A percentile compares a stretch with the other conserved stretches of the same genome.
Conservation (phyloP, 2,888 invertebrate species). For the Apamea epomidion region DNA sequence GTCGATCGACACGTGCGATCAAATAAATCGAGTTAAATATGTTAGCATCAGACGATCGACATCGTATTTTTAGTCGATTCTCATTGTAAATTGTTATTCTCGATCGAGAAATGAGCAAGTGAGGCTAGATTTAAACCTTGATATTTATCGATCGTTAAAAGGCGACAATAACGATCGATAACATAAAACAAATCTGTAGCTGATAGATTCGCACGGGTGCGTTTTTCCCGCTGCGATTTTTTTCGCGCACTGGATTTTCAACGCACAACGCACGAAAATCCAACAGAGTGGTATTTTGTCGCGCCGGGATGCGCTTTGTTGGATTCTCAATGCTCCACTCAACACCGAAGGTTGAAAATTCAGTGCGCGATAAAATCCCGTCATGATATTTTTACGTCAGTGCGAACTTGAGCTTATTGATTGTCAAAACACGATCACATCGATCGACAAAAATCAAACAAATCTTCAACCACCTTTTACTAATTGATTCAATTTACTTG, state of each 20-base stretch:
- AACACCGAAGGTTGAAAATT: not conserved
- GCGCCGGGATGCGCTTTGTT: not conserved
- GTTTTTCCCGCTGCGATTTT: not conserved
- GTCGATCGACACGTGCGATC: not conserved
- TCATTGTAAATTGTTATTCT: not conserved
- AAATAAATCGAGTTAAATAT: not conserved
- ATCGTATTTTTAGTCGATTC: not conserved
- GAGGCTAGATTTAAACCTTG: not conserved
- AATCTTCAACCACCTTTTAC: not conserved
- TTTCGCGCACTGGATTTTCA: not conserved
- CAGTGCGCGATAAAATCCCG: not conserved
- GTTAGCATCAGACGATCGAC: not conserved
- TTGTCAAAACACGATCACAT: not conserved
- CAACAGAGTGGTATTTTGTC: not conserved
- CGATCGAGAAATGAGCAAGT: not conserved
- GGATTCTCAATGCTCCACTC: not conserved
- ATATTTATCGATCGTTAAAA: not conserved
- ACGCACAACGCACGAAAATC: not conserved
- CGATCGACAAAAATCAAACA: not conserved
- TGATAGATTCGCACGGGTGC: not conserved
- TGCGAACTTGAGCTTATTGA: not conserved
- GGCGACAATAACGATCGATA: not conserved
- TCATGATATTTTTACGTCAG: no score
- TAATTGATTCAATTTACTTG: not conserved
- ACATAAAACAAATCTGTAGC: not conserved